phyloP scores from a whole-genome alignment of 2,113 vertebrate genomes.

The Pollimyrus isidori region DNA sequence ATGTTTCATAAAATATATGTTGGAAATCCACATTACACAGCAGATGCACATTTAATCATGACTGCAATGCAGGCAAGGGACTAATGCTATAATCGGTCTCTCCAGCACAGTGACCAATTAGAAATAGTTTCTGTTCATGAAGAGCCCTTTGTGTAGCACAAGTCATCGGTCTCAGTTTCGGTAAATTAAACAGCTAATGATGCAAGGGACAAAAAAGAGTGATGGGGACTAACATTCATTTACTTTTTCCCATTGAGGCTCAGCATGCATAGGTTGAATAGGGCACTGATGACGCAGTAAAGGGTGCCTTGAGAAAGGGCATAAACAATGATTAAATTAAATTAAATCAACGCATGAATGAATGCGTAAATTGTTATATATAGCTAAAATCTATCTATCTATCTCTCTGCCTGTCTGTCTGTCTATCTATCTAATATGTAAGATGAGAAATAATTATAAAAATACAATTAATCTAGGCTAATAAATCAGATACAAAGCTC shows the following conservation, averaged over 20 bases:
- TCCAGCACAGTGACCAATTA: slow-evolving; percentile 10
- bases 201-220: background rate
- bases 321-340: background rate
- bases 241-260: slow-evolving; percentile 49
- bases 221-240: slow-evolving; percentile 31
- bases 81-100: background rate
- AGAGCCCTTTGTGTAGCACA: background rate
- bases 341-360: background rate
- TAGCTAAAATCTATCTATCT: background rate
- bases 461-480: background rate
- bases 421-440: background rate
- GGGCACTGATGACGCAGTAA: slow-evolving; percentile 21
- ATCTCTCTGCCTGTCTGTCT: background rate
- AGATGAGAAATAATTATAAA: background rate
- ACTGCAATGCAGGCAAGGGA: background rate
- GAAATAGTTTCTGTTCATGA: slow-evolving; percentile 1
- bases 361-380: background rate
- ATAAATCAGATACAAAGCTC: background rate
- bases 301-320: background rate
- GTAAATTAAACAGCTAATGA: slow-evolving; percentile 44
- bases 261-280: background rate
- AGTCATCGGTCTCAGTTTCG: slow-evolving; percentile 25
- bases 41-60: background rate
- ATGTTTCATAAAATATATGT: background rate
- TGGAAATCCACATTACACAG: background rate